phyloP scores from a whole-genome alignment of 2,797 vertebrate species.

The Chelon labrosus region DNA sequence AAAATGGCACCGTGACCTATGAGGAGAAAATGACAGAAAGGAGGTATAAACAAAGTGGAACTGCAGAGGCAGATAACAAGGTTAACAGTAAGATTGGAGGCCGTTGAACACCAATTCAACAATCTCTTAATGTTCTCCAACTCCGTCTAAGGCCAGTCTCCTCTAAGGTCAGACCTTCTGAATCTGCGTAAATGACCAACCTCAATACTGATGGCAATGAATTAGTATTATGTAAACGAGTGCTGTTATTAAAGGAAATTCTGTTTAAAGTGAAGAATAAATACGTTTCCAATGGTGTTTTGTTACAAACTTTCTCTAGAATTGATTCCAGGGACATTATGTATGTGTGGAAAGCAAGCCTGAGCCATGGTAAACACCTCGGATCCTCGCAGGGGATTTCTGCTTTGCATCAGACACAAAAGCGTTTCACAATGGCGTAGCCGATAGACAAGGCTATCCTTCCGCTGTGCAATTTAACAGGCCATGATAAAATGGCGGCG shows the following conservation, averaged over 20 bases:
- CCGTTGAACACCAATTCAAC: slow-evolving; percentile 27
- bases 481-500: slow-evolving; percentile 50
- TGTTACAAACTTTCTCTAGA: too few relatives aligned
- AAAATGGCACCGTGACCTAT: slow-evolving; percentile 50
- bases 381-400: slow-evolving; percentile 16
- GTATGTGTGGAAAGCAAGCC: too few relatives aligned
- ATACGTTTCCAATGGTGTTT: too few relatives aligned
- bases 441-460: slow-evolving; percentile 40
- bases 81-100: slow-evolving; percentile 55
- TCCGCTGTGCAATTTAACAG: slow-evolving; percentile 54
- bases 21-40: slow-evolving; percentile 36
- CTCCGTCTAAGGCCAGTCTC: too few relatives aligned
- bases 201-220: too few relatives aligned
- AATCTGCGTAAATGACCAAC: too few relatives aligned
- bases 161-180: too few relatives aligned
- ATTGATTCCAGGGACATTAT: too few relatives aligned
- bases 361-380: too few relatives aligned
- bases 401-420: slow-evolving; percentile 52
- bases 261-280: too few relatives aligned
- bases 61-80: slow-evolving; percentile 48
- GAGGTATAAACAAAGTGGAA: slow-evolving; percentile 46
- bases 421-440: slow-evolving; percentile 31
- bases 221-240: too few relatives aligned
- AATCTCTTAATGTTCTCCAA: slow-evolving; percentile 32
- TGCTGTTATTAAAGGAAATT: too few relatives aligned